These are phyloP conservation scores for Drosophila arizonae DNA, from an alignment of 1,140 invertebrate species.

Conservation along the genomic window DNA sequence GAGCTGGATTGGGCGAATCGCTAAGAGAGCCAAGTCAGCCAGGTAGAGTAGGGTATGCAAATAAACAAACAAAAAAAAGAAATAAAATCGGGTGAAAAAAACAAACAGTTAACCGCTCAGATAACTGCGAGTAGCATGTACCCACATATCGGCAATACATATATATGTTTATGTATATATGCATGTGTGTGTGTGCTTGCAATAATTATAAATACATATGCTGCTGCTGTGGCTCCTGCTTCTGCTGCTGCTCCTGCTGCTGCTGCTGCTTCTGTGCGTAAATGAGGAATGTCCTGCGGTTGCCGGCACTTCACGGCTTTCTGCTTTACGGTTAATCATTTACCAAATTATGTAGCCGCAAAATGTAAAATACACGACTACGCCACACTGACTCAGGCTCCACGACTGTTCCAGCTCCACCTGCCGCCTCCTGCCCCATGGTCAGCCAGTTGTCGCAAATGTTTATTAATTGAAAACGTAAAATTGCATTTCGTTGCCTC, in stretches of 20 bases:
- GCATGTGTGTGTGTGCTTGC: neutral
- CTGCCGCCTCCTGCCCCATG: constrained; percentile 7
- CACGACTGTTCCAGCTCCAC: neutral
- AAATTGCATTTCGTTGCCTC: constrained; percentile 73
- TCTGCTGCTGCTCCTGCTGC: neutral
- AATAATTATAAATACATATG: constrained; percentile 46
- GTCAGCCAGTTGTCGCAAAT: constrained; percentile 68
- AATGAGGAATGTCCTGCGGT: constrained; percentile 46
- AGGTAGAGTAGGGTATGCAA: constrained; percentile 3
- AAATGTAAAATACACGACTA: constrained; percentile 69
- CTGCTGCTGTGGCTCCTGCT: neutral
- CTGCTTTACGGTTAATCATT: constrained; percentile 72
- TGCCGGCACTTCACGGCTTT: constrained; percentile 62
- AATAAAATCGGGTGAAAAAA: constrained; percentile 2
- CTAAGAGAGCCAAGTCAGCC: constrained; percentile 7
- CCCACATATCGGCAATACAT: too few species aligned
- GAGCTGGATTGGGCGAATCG: constrained; percentile 60
- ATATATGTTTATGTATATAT: neutral
- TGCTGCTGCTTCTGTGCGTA: constrained; percentile 9
- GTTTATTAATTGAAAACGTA: constrained; percentile 81
- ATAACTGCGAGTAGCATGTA: constrained; percentile 5
- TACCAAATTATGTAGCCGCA: constrained; percentile 78
- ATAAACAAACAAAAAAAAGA: neutral
- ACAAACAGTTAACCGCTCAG: constrained; percentile 18
- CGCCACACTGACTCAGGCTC: neutral